A percentile compares a stretch with the other conserved stretches of the same genome.
phyloP scores from a whole-genome alignment of 2,113 vertebrate species.

The Lamprologus lemairii region DNA sequence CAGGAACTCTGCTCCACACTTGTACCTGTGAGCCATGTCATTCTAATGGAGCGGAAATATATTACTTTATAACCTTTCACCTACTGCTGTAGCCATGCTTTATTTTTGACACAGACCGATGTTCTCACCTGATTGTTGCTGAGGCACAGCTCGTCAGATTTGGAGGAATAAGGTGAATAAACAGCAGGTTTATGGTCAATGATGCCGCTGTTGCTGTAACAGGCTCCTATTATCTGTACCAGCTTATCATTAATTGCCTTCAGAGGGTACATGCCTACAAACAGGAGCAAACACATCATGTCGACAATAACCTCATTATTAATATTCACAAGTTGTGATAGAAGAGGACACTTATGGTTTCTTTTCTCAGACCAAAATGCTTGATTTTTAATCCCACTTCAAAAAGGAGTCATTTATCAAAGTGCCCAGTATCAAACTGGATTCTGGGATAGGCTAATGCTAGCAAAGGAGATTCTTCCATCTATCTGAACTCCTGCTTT shows the following conservation, averaged over 20 bases:
- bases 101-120: not conserved
- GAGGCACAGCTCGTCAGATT: conserved; percentile 38
- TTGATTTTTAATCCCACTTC: not conserved
- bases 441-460: not conserved
- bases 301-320: not conserved
- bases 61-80: not conserved
- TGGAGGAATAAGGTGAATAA: conserved; percentile 79
- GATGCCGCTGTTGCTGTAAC: conserved; percentile 70
- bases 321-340: not conserved
- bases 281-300: not conserved
- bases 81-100: not conserved
- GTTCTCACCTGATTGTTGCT: conserved; percentile 33
- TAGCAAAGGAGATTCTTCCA: not conserved
- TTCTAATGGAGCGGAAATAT: not conserved
- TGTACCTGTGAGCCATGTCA: conserved; percentile 36
- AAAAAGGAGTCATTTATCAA: not conserved
- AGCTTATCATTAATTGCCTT: conserved; percentile 73
- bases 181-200: conserved; percentile 58
- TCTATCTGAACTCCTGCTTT: not conserved
- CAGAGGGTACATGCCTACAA: conserved; percentile 77
- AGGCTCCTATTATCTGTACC: conserved; percentile 73
- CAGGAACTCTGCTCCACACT: conserved; percentile 87
- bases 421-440: not conserved
- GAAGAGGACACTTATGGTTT: not conserved
- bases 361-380: not conserved